A percentile compares a stretch with the other conserved stretches of the same genome.
These are phyloP conservation scores for Calcarius lapponicus DNA, from an alignment of 2,797 vertebrate species.

Conservation along the genomic window DNA sequence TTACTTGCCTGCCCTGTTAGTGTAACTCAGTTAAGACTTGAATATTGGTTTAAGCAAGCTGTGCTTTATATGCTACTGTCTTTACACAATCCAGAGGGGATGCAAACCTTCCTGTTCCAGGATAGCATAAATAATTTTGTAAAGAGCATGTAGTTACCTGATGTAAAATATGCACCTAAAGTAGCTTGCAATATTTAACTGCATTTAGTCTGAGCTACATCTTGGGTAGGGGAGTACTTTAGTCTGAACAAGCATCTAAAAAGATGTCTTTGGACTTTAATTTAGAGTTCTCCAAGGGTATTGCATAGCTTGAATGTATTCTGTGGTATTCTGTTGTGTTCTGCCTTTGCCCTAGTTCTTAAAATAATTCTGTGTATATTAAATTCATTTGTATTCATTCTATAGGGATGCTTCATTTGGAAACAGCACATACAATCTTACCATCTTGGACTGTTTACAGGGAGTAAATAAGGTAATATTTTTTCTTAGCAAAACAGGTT, in stretches of 20 bases:
- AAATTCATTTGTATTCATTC: slow-evolving; percentile 56
- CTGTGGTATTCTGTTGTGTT: background rate
- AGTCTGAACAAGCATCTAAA: background rate
- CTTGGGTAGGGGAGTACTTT: background rate
- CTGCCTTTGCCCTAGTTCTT: background rate
- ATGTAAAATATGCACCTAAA: background rate
- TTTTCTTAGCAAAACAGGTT: background rate
- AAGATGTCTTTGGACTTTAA: background rate
- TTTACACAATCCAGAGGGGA: background rate
- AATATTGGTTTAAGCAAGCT: background rate
- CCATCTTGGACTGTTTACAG: slow-evolving; percentile 93
- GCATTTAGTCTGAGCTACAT: background rate
- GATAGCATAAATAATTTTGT: background rate
- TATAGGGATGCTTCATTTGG: slow-evolving; percentile 94
- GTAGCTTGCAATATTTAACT: background rate
- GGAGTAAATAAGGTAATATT: slow-evolving; percentile 91
- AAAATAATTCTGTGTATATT: background rate
- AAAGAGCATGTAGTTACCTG: background rate
- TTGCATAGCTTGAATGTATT: background rate
- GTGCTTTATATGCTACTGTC: background rate
- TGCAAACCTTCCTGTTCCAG: background rate
- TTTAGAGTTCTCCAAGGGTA: background rate
- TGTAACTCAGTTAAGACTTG: background rate
- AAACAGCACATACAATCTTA: slow-evolving; percentile 91
- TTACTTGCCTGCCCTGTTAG: background rate